Conservation (phyloP, 2,797 vertebrate genomes). For the Sebastes taczanowskii region DNA sequence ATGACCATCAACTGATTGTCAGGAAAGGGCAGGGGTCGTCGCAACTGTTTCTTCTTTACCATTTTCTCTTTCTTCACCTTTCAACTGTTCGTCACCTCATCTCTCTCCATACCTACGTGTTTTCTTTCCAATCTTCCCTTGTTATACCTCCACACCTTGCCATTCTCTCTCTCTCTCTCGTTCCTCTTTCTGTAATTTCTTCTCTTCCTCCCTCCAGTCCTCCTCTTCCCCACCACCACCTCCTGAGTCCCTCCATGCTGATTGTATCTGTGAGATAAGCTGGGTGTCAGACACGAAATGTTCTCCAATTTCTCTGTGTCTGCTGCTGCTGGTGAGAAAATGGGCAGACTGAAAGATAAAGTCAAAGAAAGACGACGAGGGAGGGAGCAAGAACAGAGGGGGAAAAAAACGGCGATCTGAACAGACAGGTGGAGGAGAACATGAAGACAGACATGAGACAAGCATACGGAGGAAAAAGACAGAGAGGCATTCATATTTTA, state of each 20-base stretch:
- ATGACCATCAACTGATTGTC: background rate
- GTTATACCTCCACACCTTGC: background rate
- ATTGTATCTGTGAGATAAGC: conserved; percentile 62
- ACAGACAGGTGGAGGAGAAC: background rate
- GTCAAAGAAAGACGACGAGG: conserved; percentile 25
- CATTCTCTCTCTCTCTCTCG: background rate
- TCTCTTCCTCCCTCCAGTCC: conserved; percentile 4
- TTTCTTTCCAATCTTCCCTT: background rate
- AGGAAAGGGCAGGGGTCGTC: background rate
- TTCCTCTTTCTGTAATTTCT: background rate
- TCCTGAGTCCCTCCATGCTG: conserved; percentile 32
- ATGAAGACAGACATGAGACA: background rate
- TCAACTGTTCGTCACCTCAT: background rate
- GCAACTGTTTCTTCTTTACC: background rate
- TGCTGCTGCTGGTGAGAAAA: conserved; percentile 48
- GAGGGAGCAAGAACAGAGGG: background rate
- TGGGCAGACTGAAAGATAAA: conserved; percentile 38
- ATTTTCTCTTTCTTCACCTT: background rate
- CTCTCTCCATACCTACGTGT: background rate
- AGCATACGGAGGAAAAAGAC: background rate
- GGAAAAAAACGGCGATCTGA: background rate
- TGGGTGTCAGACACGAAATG: conserved; percentile 65
- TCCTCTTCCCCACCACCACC: conserved; percentile 1
- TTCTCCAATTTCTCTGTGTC: conserved; percentile 58
- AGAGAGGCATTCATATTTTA: background rate